Conservation (phyloP, 2,888 invertebrate genomes). For the Odontocerum albicorne region DNA sequence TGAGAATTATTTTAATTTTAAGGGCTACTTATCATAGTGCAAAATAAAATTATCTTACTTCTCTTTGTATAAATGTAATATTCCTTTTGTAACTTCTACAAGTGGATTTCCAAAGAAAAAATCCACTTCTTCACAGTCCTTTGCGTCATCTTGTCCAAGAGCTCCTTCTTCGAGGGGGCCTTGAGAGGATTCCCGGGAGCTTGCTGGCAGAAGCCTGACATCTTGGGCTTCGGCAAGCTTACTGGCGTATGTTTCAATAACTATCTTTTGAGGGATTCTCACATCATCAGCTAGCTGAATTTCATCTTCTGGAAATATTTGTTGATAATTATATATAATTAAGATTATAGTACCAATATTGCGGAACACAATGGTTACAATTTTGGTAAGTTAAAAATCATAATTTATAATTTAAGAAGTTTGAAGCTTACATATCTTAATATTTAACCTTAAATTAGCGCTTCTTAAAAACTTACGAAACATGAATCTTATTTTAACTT, state of each 20-base stretch:
- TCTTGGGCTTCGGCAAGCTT: conserved; percentile 58
- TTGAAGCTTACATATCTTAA: no score
- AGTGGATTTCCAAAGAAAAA: conserved; percentile 97
- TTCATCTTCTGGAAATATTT: conserved; percentile 3
- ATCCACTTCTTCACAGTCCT: conserved; percentile 59
- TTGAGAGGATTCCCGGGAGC: conserved; percentile 54
- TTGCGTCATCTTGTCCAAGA: conserved; percentile 16
- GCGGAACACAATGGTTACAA: neutral
- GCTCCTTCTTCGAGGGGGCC: conserved; percentile 2
- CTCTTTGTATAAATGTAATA: conserved; percentile 96
- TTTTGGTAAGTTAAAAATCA: conserved; percentile 4
- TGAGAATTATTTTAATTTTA: no score
- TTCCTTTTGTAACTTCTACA: conserved; percentile 95
- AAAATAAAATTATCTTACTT: conserved; percentile 67
- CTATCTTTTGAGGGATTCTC: conserved; percentile 59
- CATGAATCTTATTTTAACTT: no score
- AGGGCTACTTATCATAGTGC: no score
- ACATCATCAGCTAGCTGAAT: conserved; percentile 53
- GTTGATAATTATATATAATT: no score
- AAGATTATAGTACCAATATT: neutral
- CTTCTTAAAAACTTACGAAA: no score
- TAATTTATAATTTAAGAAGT: no score
- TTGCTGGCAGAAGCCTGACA: conserved; percentile 61
- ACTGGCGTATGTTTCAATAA: conserved; percentile 78
- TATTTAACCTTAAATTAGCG: no score